Conservation (phyloP, 2,888 invertebrate genomes). For the Lasioglossum oenotherae region DNA sequence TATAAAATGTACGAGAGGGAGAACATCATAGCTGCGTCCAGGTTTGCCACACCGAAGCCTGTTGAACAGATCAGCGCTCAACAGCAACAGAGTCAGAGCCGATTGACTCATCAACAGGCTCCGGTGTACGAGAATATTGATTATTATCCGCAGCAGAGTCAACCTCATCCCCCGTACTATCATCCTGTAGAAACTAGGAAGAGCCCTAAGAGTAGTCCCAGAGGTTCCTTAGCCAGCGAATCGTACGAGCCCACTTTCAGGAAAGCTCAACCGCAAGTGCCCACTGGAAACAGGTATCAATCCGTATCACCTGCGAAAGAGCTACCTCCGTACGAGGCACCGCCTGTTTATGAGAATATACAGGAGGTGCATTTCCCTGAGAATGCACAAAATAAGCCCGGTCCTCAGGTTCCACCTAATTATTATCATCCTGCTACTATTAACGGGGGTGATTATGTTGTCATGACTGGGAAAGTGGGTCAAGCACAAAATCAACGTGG, state of each 20-base stretch:
- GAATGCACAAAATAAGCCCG: slow-evolving; percentile 81
- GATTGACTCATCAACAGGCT: slow-evolving; percentile 78
- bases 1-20: slow-evolving; percentile 89
- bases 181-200: slow-evolving; percentile 86
- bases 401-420: slow-evolving; percentile 84
- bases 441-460: slow-evolving; percentile 91
- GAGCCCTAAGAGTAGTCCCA: slow-evolving; percentile 83
- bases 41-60: slow-evolving; percentile 91
- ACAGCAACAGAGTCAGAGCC: slow-evolving; percentile 74
- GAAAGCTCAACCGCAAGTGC: slow-evolving; percentile 93
- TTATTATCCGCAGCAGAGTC: slow-evolving; percentile 87
- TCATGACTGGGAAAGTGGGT: slow-evolving; percentile 90
- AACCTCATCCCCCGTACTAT: slow-evolving; percentile 87
- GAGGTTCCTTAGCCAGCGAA: slow-evolving; percentile 81
- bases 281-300: slow-evolving; percentile 87
- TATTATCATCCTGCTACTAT: slow-evolving; percentile 87
- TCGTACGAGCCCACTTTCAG: slow-evolving; percentile 86
- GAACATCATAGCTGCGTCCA: slow-evolving; percentile 91
- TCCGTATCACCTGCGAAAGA: slow-evolving; percentile 86
- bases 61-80: slow-evolving; percentile 87
- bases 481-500: slow-evolving; percentile 73
- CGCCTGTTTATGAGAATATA: slow-evolving; percentile 88
- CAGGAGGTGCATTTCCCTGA: slow-evolving; percentile 85
- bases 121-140: slow-evolving; percentile 94
- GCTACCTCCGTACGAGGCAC: slow-evolving; percentile 85